Base-by-base conservation (phyloP, 2,113 vertebrate species). In the Melanocharis versteri region DNA sequence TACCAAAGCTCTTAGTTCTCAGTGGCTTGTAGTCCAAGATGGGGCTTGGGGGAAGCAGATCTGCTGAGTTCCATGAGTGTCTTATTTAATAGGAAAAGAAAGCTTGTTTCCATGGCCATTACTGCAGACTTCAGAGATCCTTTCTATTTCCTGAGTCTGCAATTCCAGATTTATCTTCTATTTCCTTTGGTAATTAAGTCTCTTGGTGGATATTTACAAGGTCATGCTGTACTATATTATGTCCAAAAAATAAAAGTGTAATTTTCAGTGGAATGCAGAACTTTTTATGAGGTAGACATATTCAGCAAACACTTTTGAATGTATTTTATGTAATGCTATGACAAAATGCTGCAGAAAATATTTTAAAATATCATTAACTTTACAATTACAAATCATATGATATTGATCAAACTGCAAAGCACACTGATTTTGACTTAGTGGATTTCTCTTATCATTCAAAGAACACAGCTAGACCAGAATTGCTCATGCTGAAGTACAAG, bases 161-260 rank as follows among this genome's bases (percentile, higher is more conserved):
- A 78, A 13, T 77, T 94, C 30, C 16, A 44, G 13, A 48, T 61
- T 40, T 73, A 45, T 84, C 22, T 77, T 51, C 50, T 62, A 15
- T 91, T 93, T 93, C 90, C 28, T 95, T 91, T 70, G 26, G 7
- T 81, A 89, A 87, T 87, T 72, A 87, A 87, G n/a, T 70, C n/a
- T 47, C 30, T 42, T 83, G 20, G 22, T 44, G 21, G 51, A 60
- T 26, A 82, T 60, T 47, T 70, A 10, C 33, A 88, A 70, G 19
- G 53, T 89, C 40, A n/a, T 37, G 27, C 19, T 81, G 33, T 23
- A 42, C 35, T 62, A 17, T 28, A 39, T 56, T 45, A 60, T 15
- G 14, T 47, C 66, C 7, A 30, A 70, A 72, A 83, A 61, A 13
- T 8, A 31, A 27, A 60, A n/a, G 12, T 13, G 12, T 44, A 31